Conservation (phyloP, 2,888 invertebrate species). For the Calameuta idolon region DNA sequence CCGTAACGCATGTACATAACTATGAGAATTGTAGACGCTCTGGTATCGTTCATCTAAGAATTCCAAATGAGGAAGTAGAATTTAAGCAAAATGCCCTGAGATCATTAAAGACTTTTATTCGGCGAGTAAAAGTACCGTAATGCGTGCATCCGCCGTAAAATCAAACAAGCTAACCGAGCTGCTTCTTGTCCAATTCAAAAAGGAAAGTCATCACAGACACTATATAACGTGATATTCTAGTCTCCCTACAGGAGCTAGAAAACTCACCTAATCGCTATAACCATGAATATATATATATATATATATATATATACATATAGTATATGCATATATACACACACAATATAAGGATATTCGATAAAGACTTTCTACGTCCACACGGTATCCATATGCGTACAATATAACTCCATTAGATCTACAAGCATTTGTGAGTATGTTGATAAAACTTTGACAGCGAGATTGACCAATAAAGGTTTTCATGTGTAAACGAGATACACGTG, state of each 20-base stretch:
- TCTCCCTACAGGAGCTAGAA: background rate
- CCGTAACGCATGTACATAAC: background rate
- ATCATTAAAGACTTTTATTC: background rate
- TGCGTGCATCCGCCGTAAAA: constrained; percentile 9
- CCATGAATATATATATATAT: background rate
- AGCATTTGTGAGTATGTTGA: background rate
- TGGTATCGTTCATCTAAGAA: background rate
- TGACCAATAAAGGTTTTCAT: constrained; percentile 7
- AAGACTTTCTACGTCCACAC: background rate
- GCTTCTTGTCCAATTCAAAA: constrained; percentile 6
- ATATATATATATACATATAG: no score
- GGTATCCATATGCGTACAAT: background rate
- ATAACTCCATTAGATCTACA: background rate
- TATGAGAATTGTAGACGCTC: background rate
- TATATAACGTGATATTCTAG: background rate
- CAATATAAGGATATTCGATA: background rate
- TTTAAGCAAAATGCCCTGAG: background rate
- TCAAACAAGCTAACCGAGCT: background rate
- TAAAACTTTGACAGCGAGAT: background rate
- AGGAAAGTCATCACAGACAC: constrained; percentile 3
- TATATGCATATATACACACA: no score
- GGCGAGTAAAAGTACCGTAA: constrained; percentile 5
- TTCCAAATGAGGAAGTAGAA: background rate
- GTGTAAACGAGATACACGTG: background rate
- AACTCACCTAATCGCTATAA: background rate